phyloP scores from a whole-genome alignment of 2,113 vertebrate species.

The Passer montanus region DNA sequence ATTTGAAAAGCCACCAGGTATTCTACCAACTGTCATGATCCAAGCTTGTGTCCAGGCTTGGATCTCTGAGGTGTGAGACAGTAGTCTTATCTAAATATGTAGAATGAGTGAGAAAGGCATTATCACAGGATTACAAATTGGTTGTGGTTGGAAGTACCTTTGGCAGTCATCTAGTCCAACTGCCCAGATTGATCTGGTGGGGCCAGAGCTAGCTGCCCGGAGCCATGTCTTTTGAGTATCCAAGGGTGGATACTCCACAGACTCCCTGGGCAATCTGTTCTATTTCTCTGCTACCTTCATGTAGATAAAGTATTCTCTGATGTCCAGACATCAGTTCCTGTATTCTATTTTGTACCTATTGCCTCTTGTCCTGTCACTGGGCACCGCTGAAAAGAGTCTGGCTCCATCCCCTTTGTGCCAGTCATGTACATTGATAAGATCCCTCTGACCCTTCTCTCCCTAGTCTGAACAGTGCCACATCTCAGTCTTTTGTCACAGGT shows the following conservation, averaged over 20 bases:
- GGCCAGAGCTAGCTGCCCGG: not conserved
- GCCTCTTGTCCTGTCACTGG: not conserved
- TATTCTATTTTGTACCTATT: not conserved
- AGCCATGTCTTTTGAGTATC: not conserved
- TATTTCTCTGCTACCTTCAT: not conserved
- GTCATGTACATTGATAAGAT: not conserved
- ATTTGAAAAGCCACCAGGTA: not conserved
- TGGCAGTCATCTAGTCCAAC: not conserved
- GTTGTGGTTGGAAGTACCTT: not conserved
- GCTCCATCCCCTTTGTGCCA: not conserved
- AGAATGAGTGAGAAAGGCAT: not conserved
- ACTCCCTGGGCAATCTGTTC: not conserved
- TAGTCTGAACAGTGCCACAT: no score
- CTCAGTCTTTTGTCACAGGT: not conserved
- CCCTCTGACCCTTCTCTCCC: not conserved
- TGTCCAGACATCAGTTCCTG: not conserved
- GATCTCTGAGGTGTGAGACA: not conserved
- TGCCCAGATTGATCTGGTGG: fast-evolving
- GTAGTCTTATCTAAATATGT: not conserved
- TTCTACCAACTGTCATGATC: not conserved
- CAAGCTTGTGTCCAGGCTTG: not conserved
- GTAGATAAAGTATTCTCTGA: not conserved
- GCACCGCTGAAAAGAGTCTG: not conserved
- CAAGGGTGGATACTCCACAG: not conserved
- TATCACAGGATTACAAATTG: not conserved